A percentile compares a stretch with the other conserved stretches of the same genome.
phyloP scores from a whole-genome alignment of 2,888 invertebrate genomes.

The Cabera pusaria region DNA sequence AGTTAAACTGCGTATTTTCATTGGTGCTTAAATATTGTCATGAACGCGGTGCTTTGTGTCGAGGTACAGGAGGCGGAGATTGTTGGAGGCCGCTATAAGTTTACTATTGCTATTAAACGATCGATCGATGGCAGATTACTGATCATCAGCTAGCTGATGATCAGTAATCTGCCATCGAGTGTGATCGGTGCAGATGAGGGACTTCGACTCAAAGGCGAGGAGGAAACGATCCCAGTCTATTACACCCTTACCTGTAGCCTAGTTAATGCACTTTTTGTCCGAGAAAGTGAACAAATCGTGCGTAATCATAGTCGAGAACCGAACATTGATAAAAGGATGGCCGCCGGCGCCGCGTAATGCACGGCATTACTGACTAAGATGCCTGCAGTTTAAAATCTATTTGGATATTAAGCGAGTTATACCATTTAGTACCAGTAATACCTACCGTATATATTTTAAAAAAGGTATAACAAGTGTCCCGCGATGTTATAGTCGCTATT shows the following conservation, averaged over 20 bases:
- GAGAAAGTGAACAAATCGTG: constrained; percentile 12
- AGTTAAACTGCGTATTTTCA: neutral
- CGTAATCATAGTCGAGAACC: constrained; percentile 9
- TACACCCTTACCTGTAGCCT: constrained; percentile 9
- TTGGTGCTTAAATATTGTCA: constrained; percentile 3
- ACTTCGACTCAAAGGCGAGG: neutral
- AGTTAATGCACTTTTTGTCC: constrained; percentile 23
- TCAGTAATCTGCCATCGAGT: constrained; percentile 4
- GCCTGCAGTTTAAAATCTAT: neutral
- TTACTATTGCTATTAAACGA: constrained; percentile 7
- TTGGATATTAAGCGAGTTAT: too few relatives aligned
- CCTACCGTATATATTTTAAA: too few relatives aligned
- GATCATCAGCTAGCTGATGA: constrained; percentile 3
- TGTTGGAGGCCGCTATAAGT: too few relatives aligned
- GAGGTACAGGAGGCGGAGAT: constrained; percentile 9
- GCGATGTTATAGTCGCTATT: too few relatives aligned
- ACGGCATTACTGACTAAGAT: neutral
- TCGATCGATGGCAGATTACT: too few relatives aligned
- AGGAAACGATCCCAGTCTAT: constrained; percentile 14
- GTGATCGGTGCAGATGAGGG: constrained; percentile 2
- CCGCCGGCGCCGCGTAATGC: constrained; percentile 11
- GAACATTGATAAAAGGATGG: constrained; percentile 15
- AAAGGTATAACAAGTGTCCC: too few relatives aligned
- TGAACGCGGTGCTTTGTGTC: constrained; percentile 14
- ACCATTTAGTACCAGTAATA: too few relatives aligned